Evolutionary conservation across 2,888 invertebrate species (phyloP), one percentile per base, ranked within the genome.

Genomic region (Eupeodes latifasciatus): DNA sequence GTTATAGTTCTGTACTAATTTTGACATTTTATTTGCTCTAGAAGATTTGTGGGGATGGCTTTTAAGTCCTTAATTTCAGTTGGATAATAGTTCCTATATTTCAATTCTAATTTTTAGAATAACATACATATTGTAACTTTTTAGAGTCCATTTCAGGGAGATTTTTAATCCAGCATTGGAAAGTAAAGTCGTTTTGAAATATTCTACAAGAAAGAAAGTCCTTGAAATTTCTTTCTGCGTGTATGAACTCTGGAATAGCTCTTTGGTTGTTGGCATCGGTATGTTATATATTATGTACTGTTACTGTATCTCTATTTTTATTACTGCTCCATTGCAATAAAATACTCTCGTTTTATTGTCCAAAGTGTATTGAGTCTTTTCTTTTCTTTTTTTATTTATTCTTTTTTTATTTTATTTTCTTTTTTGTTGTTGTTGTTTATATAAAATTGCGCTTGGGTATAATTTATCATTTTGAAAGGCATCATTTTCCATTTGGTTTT

Each of bases 391-490:
- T 49, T 11, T 59, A 3, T 12, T 55, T 55, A 6, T 19, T 34
- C 2, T 55, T 40, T 19, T 51, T 47, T 6, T 57, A 40, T 5
- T 40, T 40, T 40, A 40, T 66, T 49, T 19, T 27, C 47, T 12
- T 55, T 40, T 19, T 49, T 47, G 1, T 55, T 16, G 1, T 66
- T 47, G 12, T n/a, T 10, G 2, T 51, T 51, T 69, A n/a, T 79
- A 14, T 55, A 44, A 27, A 64, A 49, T 55, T 51, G 57, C 55
- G 47, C 49, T 62, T 34, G 67, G 67, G 71, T 76, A 67, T 69
- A 76, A 80, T 85, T 80, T 76, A 85, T 85, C 80, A 85, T 72
- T 59, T 71, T 71, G 80, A 64, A 80, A 71, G 80, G 66, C 75
- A 40, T 69, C 75, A 84, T 80, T 80, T 85, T 76, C 76, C 71